phyloP scores from a whole-genome alignment of 2,113 vertebrate species.

The Sorex araneus region DNA sequence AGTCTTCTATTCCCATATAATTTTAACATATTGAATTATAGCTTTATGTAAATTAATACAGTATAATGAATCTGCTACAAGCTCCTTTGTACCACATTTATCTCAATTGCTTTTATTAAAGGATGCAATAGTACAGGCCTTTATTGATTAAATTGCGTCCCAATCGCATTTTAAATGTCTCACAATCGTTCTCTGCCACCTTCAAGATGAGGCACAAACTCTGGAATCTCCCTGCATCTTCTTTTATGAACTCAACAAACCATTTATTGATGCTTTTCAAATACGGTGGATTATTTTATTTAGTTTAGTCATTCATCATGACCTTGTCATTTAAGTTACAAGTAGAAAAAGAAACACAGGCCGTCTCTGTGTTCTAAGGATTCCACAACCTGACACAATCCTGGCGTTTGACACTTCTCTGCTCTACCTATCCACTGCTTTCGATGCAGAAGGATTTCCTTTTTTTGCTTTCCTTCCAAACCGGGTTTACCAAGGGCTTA shows the following conservation, averaged over 20 bases:
- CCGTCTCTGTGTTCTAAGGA: accelerated
- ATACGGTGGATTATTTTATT: neutral
- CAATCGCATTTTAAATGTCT: neutral
- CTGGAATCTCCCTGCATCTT: neutral
- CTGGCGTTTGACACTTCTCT: neutral
- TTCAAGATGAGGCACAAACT: conserved; percentile 17
- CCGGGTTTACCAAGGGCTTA: no score
- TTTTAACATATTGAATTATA: conserved; percentile 45
- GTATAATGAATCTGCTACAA: conserved; percentile 36
- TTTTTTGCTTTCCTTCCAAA: no score
- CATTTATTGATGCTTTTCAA: neutral
- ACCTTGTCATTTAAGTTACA: neutral
- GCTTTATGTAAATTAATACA: conserved; percentile 44
- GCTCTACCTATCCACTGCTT: no score
- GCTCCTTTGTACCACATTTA: conserved; percentile 31
- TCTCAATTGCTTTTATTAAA: conserved; percentile 39
- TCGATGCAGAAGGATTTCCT: no score
- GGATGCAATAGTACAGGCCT: neutral
- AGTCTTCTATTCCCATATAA: neutral
- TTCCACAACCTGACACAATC: neutral
- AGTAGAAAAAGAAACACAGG: neutral
- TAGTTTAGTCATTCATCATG: neutral
- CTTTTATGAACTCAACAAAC: neutral
- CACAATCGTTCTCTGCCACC: neutral
- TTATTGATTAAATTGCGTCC: neutral